A percentile compares a stretch with the other conserved stretches of the same genome.
These are phyloP conservation scores for Ruditapes philippinarum DNA, from an alignment of 1,140 invertebrate species.

Conservation along the genomic window DNA sequence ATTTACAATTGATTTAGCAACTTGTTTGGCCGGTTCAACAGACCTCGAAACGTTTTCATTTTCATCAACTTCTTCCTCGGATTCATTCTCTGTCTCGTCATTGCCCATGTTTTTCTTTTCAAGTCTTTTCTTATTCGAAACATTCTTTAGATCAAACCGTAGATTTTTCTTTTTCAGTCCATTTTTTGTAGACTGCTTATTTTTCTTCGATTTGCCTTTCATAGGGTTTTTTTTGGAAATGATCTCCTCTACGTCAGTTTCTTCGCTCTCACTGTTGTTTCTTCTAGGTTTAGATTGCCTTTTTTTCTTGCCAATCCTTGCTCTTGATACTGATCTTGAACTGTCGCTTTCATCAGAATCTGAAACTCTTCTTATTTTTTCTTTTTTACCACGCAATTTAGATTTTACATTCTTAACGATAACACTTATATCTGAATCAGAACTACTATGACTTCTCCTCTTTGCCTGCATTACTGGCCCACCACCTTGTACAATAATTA, in stretches of 20 bases:
- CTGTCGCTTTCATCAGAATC: conserved; percentile 39
- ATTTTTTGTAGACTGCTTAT: not conserved
- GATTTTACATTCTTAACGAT: conserved; percentile 19
- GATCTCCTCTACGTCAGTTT: not conserved
- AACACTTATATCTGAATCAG: conserved; percentile 61
- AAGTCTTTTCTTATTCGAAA: not conserved
- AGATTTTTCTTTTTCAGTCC: conserved; percentile 57
- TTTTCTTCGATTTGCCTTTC: not conserved
- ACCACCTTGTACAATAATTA: conserved; percentile 32
- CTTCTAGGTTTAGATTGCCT: conserved; percentile 4
- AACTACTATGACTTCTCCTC: conserved; percentile 33
- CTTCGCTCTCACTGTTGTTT: conserved; percentile 10
- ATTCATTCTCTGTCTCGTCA: not conserved
- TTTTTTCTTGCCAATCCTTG: not conserved
- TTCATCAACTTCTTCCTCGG: conserved; percentile 34
- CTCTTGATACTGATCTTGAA: not conserved
- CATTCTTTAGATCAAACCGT: conserved; percentile 49
- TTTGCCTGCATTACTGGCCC: not conserved
- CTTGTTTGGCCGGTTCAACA: not conserved
- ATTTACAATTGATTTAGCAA: not conserved
- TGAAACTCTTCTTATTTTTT: conserved; percentile 9
- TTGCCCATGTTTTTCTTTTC: not conserved
- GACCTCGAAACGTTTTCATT: conserved; percentile 10
- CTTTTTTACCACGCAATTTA: conserved; percentile 9
- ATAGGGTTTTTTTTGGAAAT: not conserved